Evolutionary conservation across 1,140 invertebrate species (phyloP), one percentile per base, ranked within the genome.

Genomic region (Drosophila gunungcola): DNA sequence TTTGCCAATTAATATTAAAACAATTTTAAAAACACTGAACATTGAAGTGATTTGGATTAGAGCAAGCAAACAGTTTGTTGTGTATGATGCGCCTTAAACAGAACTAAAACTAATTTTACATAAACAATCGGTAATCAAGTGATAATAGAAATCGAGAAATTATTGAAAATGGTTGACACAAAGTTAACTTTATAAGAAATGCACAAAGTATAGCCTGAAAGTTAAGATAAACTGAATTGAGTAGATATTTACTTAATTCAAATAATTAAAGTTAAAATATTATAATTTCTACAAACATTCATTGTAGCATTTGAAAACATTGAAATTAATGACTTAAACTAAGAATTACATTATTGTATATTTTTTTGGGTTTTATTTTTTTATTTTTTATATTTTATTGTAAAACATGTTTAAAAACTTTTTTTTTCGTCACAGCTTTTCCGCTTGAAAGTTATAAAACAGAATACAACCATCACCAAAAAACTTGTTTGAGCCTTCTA

Each of bases 381-480:
- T 29, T 25, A 42, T 61, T 38, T 60, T 63, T 55, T 49, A 36
- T n/a, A 16, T 53, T 51, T 69, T 48, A 41, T 58, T 76, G 45
- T 72, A 67, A 74, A 84, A 76, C 63, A 57, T 63, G 63, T 82
- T 63, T 6, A 53, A 68, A 68, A 64, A 68, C 49, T 63, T 52
- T 64, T 81, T 65, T 68, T 82, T 21, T 68, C 42, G 52, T 80
- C 61, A 80, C 70, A 82, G 78, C 41, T 65, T 82, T 64, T 45
- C 64, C 54, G 32, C 27, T 75, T 45, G 46, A 68, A 77, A 78
- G 42, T 70, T 63, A 72, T 62, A 38, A 53, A 53, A 68, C 76
- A 27, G 51, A 70, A 48, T 73, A 56, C 55, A 86, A 77, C 84
- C 67, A 51, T 70, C 72, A 83, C 84, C 78, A 72, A 62, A 75